Evolutionary conservation across 37 sponge, comb jelly and placozoan genomes (phyloP).

Genomic region (Mnemiopsis leidyi): DNA sequence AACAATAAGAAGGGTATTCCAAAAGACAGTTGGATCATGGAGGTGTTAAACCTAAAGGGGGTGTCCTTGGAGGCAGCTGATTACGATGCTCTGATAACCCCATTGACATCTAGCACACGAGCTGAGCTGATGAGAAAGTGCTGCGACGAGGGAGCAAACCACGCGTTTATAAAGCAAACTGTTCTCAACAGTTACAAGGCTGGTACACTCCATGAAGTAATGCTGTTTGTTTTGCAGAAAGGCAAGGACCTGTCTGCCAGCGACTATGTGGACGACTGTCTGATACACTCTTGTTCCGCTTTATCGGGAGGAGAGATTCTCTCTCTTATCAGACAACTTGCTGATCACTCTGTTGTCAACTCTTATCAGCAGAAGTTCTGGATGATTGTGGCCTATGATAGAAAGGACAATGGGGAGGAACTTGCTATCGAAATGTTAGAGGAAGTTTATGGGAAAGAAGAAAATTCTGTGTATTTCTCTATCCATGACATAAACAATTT

Average conservation of each 20-base stretch:
- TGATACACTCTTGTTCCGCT: background rate
- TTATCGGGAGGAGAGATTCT: background rate
- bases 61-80: background rate
- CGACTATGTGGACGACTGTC: background rate
- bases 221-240: background rate
- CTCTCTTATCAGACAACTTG: background rate
- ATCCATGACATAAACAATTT: background rate
- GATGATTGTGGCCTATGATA: slow-evolving; percentile 21
- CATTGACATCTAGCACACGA: background rate
- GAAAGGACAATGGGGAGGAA: background rate
- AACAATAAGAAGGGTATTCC: background rate
- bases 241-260: background rate
- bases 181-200: background rate
- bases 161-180: background rate
- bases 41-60: background rate
- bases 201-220: background rate
- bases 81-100: background rate
- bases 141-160: background rate
- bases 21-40: background rate
- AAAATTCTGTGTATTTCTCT: slow-evolving; percentile 6
- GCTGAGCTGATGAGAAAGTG: background rate
- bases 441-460: background rate
- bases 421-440: background rate
- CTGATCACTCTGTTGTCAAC: background rate
- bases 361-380: slow-evolving; percentile 8